A percentile compares a stretch with the other conserved stretches of the same genome.
These are phyloP conservation scores for Suncus etruscus DNA, from an alignment of 2,113 vertebrate genomes.

Conservation along the genomic window DNA sequence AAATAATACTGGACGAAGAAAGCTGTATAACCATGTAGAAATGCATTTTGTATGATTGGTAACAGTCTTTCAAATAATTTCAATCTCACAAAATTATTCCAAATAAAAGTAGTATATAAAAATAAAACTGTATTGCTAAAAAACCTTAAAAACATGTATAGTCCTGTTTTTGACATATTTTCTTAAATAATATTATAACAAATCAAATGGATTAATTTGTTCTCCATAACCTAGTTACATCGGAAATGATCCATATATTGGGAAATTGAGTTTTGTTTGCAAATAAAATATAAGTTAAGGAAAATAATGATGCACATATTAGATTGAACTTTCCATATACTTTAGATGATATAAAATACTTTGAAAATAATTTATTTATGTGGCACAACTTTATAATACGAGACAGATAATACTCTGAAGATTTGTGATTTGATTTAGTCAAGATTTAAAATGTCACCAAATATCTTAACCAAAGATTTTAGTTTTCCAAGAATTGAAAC, in stretches of 20 bases:
- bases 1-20: conserved; percentile 4
- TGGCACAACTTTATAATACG: conserved; percentile 73
- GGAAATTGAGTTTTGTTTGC: conserved; percentile 86
- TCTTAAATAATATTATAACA: conserved; percentile 87
- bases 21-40: conserved; percentile 26
- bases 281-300: conserved; percentile 87
- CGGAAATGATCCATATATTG: conserved; percentile 86
- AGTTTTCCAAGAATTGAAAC: not conserved
- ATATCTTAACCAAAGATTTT: conserved; percentile 54
- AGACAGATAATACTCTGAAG: conserved; percentile 70
- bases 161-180: conserved; percentile 83
- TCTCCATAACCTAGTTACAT: conserved; percentile 85
- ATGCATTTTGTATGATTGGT: conserved; percentile 80
- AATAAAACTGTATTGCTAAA: conserved; percentile 83
- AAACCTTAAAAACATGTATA: conserved; percentile 83
- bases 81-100: conserved; percentile 79
- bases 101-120: conserved; percentile 79
- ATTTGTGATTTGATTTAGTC: conserved; percentile 61
- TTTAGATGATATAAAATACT: conserved; percentile 86
- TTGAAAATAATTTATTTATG: conserved; percentile 84
- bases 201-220: conserved; percentile 87
- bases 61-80: conserved; percentile 75
- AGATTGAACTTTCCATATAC: conserved; percentile 88
- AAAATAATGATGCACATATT: conserved; percentile 87
- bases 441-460: conserved; percentile 66